Percentiles rank a stretch among this genome's conserved stretches.
These are phyloP conservation scores for Lasioglossum zephyrum DNA, from an alignment of 2,888 invertebrate genomes.

Conservation along the genomic window DNA sequence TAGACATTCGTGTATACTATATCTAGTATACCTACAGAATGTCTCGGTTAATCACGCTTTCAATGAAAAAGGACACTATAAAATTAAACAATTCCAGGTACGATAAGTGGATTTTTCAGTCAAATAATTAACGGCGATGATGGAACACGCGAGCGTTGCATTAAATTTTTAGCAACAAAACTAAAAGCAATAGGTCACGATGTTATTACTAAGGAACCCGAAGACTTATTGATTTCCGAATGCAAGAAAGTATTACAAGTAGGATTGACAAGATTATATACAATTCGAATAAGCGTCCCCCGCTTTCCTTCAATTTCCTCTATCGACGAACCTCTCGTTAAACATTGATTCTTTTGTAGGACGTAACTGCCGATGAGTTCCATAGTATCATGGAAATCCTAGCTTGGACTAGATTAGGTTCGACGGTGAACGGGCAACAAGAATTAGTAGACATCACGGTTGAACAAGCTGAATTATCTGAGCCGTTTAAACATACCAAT, in stretches of 20 bases:
- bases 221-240: conserved; percentile 93
- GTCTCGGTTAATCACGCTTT: not conserved
- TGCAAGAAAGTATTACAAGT: conserved; percentile 94
- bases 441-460: conserved; percentile 94
- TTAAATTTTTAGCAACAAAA: conserved; percentile 94
- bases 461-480: conserved; percentile 93
- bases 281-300: conserved; percentile 20
- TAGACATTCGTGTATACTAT: not conserved
- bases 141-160: conserved; percentile 92
- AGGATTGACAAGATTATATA: conserved; percentile 47
- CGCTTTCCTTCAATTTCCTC: not conserved
- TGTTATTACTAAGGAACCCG: conserved; percentile 92
- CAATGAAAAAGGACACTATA: not conserved
- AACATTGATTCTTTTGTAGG: conserved; percentile 85
- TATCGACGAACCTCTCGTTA: conserved; percentile 20
- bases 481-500: conserved; percentile 89
- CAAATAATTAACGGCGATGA: conserved; percentile 90
- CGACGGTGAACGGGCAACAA: conserved; percentile 93
- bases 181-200: conserved; percentile 92
- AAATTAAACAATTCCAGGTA: conserved; percentile 82
- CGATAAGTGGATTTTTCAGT: conserved; percentile 89
- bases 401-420: conserved; percentile 92
- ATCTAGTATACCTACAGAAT: not conserved
- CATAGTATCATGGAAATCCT: conserved; percentile 94
- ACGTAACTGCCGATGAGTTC: conserved; percentile 96